Base-by-base conservation (phyloP, 1,140 invertebrate genomes). In the Leptinotarsa lineolata region DNA sequence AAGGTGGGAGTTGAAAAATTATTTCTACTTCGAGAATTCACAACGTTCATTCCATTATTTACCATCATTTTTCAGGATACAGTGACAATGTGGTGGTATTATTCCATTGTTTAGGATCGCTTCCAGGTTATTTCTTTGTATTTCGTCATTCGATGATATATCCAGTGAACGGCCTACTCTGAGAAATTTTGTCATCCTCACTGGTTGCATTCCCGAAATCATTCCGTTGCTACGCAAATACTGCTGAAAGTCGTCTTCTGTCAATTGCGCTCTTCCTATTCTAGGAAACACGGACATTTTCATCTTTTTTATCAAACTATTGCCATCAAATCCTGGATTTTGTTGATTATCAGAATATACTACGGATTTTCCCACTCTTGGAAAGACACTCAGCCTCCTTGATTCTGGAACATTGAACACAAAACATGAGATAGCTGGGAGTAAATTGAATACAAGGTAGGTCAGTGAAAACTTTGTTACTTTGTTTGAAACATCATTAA, bases 331-430 rank as follows among this genome's bases (percentile, higher is more conserved):
- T 54, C n/a, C 48, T 2, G 64, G 30, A 39, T 39, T 4, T 66
- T 46, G 15, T 15, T 66, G 22, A 18, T 18, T 30, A 16, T 66
- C 64, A 15, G 16, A 18, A 13, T 39, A 39, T 18, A 30, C n/a
- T 18, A 30, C 6, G 4, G 64, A 39, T 66, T 30, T 44, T 66
- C 30, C 30, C 39, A 66, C 64, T 8, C 64, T 66, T n/a, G 64
- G 64, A 20, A 66, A 66, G 0, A 66, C 18, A 15, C 64, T 66
- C 64, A 66, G n/a, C 12, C 39, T 66, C n/a, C 18, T 66, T n/a
- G 22, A 39, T 39, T 16, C 64, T 66, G 22, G 3, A 54, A 54
- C 30, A 39, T 39, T 39, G 2, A 39, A 39, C 11, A 11, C 30
- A 39, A 11, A 11, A 39, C 30, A 39, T 39, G 2, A 39, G 2